These are phyloP conservation scores for Helogale parvula DNA, from an alignment of 2,113 vertebrate genomes.

Conservation along the genomic window DNA sequence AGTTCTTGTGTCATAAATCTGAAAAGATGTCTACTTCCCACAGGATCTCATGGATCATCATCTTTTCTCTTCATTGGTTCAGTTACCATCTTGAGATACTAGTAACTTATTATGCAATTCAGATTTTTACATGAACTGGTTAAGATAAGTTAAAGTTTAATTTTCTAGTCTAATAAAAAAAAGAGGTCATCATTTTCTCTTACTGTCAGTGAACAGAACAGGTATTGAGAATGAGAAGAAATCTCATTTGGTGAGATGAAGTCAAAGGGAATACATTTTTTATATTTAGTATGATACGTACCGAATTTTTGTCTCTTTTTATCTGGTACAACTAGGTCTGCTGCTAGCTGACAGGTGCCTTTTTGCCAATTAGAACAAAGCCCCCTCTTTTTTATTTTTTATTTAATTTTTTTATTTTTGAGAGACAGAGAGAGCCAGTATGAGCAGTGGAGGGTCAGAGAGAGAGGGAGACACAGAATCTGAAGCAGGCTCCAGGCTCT, in stretches of 20 bases:
- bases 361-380: neutral
- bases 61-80: neutral
- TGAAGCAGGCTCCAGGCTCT: no score
- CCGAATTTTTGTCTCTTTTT: neutral
- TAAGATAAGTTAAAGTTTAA: neutral
- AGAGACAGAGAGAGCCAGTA: no score
- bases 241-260: neutral
- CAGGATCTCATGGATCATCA: neutral
- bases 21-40: neutral
- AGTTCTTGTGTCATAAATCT: neutral
- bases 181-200: neutral
- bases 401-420: no score
- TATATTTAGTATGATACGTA: neutral
- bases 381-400: no score
- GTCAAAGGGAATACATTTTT: neutral
- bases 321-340: neutral
- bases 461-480: no score
- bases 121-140: constrained; percentile 12
- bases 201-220: neutral
- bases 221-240: neutral
- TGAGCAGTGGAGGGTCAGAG: no score
- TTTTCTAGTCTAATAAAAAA: neutral
- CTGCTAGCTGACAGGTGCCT: neutral
- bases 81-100: neutral
- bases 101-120: neutral